Base-by-base conservation (phyloP, 2,797 vertebrate genomes). In the Gobio occitaniae region DNA sequence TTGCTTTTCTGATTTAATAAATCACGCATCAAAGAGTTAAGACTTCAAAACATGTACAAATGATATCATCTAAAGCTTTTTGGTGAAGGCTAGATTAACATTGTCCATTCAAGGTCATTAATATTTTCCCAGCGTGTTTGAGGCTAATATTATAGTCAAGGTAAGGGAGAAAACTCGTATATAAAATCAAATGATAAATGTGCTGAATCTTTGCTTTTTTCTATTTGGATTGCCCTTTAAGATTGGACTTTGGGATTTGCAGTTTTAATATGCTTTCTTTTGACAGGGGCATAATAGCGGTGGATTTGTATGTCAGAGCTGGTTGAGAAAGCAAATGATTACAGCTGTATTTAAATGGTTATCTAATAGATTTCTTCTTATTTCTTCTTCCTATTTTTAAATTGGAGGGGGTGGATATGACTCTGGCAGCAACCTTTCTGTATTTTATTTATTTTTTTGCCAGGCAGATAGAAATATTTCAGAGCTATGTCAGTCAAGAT, bases 61-160 rank as follows among this genome's bases (percentile, higher is more conserved):
- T 90, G 84, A 65, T 90, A 88, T 90, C 80, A 90, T 92, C 89
- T 88, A 91, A 91, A 89, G 82, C 88, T 77, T 89, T 93, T 91
- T 90, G 88, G 79, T 88, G 83, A 70, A 81, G 66, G 69, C 86
- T 52, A 87, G 90, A 86, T 92, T 88, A 89, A 87, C 89, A 71
- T 77, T 90, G 92, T 92, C 86, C 25, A 87, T 86, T 90, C 84
- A 84, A 85, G 78, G 87, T 87, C 88, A 63, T 88, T 84, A 17
- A 87, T 82, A 56, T 86, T 50, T 86, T 72, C 36, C 48, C 1
- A n/a, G 44, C 44, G 12, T 86, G 75, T 71, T 88, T 74, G 50
- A 47, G 44, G n/a, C n/a, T 52, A 66, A 47, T 32, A 41, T 63
- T 68, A 36, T 36, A 15, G 41, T 38, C 21, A 54, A 32, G 19